Percentiles rank a stretch among this genome's conserved stretches.
These are phyloP conservation scores for Knipowitschia caucasica DNA, from an alignment of 2,797 vertebrate species.

Conservation along the genomic window DNA sequence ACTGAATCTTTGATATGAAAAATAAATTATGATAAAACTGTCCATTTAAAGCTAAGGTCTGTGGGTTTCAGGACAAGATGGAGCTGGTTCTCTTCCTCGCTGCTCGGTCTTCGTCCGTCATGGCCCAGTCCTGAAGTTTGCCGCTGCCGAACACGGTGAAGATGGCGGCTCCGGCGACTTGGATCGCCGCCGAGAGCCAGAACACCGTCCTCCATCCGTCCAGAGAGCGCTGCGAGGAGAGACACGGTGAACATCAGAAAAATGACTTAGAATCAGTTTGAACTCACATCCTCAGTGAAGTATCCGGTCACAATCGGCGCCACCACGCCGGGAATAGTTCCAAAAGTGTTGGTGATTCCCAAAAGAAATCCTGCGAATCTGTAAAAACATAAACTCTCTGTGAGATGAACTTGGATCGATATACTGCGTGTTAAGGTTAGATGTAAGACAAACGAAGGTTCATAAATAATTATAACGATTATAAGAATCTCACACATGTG, in stretches of 20 bases:
- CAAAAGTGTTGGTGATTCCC: slow-evolving; percentile 84
- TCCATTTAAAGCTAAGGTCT: neutral
- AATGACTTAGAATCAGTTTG: too few relatives aligned
- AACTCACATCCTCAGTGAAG: slow-evolving; percentile 78
- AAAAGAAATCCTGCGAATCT: slow-evolving; percentile 82
- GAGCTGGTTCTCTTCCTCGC: slow-evolving; percentile 25
- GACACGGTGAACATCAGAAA: neutral
- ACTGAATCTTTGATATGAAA: neutral
- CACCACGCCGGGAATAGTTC: slow-evolving; percentile 76
- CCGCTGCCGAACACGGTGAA: slow-evolving; percentile 70
- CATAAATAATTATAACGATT: too few relatives aligned
- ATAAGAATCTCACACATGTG: too few relatives aligned
- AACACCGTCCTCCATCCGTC: slow-evolving; percentile 79
- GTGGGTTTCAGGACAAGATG: slow-evolving; percentile 11
- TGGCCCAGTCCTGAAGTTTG: slow-evolving; percentile 79
- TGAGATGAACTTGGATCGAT: too few relatives aligned
- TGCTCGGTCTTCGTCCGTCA: slow-evolving; percentile 48
- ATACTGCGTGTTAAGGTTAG: too few relatives aligned
- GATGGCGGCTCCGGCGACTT: slow-evolving; percentile 61
- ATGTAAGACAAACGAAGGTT: too few relatives aligned
- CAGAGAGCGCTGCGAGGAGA: slow-evolving; percentile 65
- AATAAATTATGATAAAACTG: neutral
- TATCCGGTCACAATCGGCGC: slow-evolving; percentile 79
- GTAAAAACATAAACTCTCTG: slow-evolving; percentile 7
- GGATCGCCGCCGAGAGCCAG: slow-evolving; percentile 70